Evolutionary conservation across 1,140 invertebrate genomes (phyloP), one percentile per base, ranked within the genome.

Genomic region (Lepeophtheirus salmonis): DNA sequence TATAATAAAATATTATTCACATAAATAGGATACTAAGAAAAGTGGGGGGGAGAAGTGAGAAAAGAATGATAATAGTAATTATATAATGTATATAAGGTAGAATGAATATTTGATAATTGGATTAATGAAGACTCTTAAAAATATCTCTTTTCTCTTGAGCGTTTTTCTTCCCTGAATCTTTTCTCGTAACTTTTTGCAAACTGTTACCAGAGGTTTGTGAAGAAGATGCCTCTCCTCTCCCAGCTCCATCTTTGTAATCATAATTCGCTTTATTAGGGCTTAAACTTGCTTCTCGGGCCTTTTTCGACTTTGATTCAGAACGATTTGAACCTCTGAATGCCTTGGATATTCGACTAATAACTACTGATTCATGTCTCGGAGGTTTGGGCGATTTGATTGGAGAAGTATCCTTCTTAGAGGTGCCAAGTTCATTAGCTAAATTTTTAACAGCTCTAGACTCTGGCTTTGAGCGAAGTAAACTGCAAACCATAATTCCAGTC

Each of bases 381-480:
- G 6, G 6, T n/a, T 41, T 41, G 30, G 30, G 30, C 6, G 6
- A 10, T n/a, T 41, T 41, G 30, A 10, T 41, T 10, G 6, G 6
- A 6, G 6, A 6, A 41, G 6, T 41, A n/a, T 10, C n/a, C n/a
- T n/a, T n/a, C n/a, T n/a, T n/a, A n/a, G 6, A 10, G 30, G 30
- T 41, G 6, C 30, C 30, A 3, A 60, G 10, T 26, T 59, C 56
- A 6, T 14, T 6, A n/a, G 25, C 41, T 20, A 59, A 21, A 23
- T 56, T 60, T 24, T 60, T 60, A 23, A 21, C 50, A 50, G 18
- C 50, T n/a, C 22, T 20, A 4, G 22, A 56, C n/a, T 60, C 58
- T 17, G 41, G 20, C 22, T 60, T 60, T 6, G 58, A 14, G 6
- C 16, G 16, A 14, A 58, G 6, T 24, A n/a, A 55, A 48, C 24